Base-by-base conservation (phyloP, 1,140 invertebrate genomes). In the Hirudo medicinalis region DNA sequence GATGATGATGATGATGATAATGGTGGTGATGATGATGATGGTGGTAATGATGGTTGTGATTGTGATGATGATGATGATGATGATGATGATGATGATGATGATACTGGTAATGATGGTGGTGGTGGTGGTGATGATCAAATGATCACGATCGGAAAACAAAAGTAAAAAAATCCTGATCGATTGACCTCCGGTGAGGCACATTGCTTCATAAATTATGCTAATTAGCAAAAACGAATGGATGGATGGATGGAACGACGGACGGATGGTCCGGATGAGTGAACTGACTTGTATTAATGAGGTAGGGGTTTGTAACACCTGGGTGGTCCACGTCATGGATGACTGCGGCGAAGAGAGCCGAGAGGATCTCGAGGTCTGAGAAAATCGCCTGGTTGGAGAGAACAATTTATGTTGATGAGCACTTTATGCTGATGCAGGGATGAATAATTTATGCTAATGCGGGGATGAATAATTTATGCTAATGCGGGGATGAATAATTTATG, bases 331-430 rank as follows among this genome's bases (percentile, higher is more conserved):
- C 84, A 74, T 85, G 84, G 53, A 85, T 84, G 53, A 83, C 81
- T 75, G 81, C 82, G n/a, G 84, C 82, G 77, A 84, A 83, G 70
- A 85, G 81, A 43, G 83, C 82, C 19, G 84, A 82, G 70, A 85
- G 75, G 70, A 84, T 79, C 76, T 85, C 84, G 40, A 84, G 73
- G 75, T 84, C 82, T 54, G 83, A 82, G 75, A 85, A 85, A 43
- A 97, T 93, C 76, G 90, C 91, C 87, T 89, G 82, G 1, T 49
- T 2, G 43, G 43, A 17, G 43, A 11, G 43, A 49, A 49, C 11
- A 49, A 49, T 9, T 49, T 49, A 49, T 49, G 43, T 49, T 49
- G 15, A 49, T 49, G 43, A 36, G 32, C 32, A 36, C 2, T 49
- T 49, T 15, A 49, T 49, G 43, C 9, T 11, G 13, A 17, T 11